A percentile compares a stretch with the other conserved stretches of the same genome.
phyloP scores from a whole-genome alignment of 2,113 vertebrate species.

The Dunckerocampus dactyliophorus region DNA sequence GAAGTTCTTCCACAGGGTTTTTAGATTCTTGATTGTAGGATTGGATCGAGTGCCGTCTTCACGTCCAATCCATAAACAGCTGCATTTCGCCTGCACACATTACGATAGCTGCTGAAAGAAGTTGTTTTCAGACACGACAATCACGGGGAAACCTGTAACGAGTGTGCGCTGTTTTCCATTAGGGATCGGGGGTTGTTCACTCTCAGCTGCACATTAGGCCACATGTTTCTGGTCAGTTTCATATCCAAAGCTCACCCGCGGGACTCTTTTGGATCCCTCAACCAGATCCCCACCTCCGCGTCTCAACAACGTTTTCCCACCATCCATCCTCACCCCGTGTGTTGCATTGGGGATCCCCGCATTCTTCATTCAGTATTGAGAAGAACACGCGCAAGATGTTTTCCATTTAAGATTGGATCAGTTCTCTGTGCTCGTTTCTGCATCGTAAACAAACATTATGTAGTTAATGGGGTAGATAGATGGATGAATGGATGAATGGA shows the following conservation, averaged over 20 bases:
- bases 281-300: conserved; percentile 14
- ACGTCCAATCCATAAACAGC: not conserved
- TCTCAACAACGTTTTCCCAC: conserved; percentile 45
- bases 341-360: conserved; percentile 32
- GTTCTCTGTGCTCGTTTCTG: not conserved
- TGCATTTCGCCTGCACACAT: conserved; percentile 5
- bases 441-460: conserved; percentile 1
- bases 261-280: conserved; percentile 37
- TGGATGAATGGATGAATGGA: not conserved
- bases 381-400: conserved; percentile 15
- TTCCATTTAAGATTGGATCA: conserved; percentile 12
- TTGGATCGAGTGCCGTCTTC: not conserved
- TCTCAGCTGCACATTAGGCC: conserved; percentile 19
- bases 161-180: conserved; percentile 19
- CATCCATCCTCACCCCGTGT: conserved; percentile 14
- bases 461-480: not conserved
- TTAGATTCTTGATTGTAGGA: too few species aligned
- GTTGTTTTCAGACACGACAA: not conserved
- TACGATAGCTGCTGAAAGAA: conserved; percentile 9
- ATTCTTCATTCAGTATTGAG: not conserved
- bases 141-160: conserved; percentile 1
- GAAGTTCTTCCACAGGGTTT: not conserved
- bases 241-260: conserved; percentile 35
- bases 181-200: not conserved
- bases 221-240: conserved; percentile 45